phyloP scores from a whole-genome alignment of 2,113 vertebrate genomes.

The Rattus rattus region DNA sequence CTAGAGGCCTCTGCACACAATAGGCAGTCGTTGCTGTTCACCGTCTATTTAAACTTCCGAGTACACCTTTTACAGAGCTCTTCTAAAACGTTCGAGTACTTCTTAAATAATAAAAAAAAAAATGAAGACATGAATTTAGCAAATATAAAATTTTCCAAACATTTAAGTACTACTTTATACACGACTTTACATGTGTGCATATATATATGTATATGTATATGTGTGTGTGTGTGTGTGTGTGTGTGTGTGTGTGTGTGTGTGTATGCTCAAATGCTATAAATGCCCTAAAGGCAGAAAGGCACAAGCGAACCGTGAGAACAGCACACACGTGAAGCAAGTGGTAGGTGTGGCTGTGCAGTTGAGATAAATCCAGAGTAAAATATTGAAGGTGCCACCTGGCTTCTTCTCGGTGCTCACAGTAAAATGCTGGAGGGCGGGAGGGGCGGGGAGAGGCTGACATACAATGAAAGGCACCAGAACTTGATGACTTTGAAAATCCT shows the following conservation, averaged over 20 bases:
- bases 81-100: constrained; percentile 34
- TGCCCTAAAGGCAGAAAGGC: not conserved
- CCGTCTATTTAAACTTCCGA: not conserved
- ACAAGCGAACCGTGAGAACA: not conserved
- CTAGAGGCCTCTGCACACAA: not conserved
- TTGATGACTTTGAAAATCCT: constrained; percentile 30
- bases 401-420: not conserved
- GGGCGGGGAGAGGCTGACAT: not conserved
- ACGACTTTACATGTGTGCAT: not conserved
- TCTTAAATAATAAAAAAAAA: not conserved
- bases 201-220: not conserved
- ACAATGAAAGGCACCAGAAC: constrained; percentile 15
- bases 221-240: not conserved
- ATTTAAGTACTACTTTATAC: not conserved
- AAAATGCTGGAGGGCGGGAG: not conserved
- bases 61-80: not conserved
- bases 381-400: not conserved
- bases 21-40: not conserved
- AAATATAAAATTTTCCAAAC: not conserved
- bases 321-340: not conserved
- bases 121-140: not conserved
- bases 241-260: not conserved
- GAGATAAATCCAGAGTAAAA: constrained; percentile 13
- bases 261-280: not conserved
- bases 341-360: not conserved